phyloP scores from a whole-genome alignment of 2,888 invertebrate species.

The Ornithoptera alexandrae region DNA sequence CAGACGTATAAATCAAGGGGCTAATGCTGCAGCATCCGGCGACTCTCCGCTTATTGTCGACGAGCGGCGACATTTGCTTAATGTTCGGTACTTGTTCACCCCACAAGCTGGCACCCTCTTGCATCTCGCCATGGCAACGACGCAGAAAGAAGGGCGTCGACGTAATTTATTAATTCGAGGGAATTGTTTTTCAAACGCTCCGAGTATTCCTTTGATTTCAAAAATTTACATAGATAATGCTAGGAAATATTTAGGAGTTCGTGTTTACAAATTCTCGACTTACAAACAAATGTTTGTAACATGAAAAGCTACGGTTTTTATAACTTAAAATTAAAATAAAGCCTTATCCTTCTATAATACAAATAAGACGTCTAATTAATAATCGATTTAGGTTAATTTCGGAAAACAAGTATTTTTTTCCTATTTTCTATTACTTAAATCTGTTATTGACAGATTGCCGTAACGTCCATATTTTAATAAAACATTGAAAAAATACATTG shows the following conservation, averaged over 20 bases:
- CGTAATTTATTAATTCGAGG: constrained; percentile 65
- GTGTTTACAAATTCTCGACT: background rate
- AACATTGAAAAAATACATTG: no score
- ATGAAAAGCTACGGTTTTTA: constrained; percentile 3
- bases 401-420: no score
- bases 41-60: constrained; percentile 61
- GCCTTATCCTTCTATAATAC: background rate
- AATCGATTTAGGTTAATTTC: background rate
- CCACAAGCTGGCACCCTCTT: constrained; percentile 33
- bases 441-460: no score
- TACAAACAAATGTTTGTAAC: constrained; percentile 1
- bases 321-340: background rate
- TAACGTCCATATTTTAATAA: no score
- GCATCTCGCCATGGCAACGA: constrained; percentile 45
- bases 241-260: background rate
- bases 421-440: no score
- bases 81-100: constrained; percentile 42
- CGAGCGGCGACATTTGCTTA: constrained; percentile 54
- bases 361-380: background rate
- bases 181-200: constrained; percentile 52
- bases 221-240: constrained; percentile 9
- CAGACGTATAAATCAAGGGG: constrained; percentile 76
- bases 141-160: constrained; percentile 54
- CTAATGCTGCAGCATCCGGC: constrained; percentile 75
- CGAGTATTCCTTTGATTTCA: constrained; percentile 35